Evolutionary conservation across 2,797 vertebrate species (phyloP).

Genomic region (Eremophila alpestris): DNA sequence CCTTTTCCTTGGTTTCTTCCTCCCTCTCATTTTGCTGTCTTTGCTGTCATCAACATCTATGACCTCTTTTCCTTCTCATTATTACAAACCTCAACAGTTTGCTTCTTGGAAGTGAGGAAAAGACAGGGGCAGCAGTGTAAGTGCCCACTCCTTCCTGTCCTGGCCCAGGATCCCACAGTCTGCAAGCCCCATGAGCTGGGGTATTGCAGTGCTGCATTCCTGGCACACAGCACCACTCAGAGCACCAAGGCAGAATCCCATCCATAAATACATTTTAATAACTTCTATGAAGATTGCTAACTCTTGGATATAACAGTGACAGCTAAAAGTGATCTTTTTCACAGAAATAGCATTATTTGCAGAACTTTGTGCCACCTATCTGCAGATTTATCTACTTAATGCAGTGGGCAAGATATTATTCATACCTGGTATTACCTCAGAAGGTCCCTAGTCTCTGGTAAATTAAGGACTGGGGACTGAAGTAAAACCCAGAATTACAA

Average conservation of each 20-base stretch:
- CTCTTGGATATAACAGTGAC: not conserved
- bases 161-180: not conserved
- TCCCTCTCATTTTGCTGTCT: not conserved
- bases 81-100: not conserved
- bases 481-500: not conserved
- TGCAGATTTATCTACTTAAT: not conserved
- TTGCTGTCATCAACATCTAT: not conserved
- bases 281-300: not conserved
- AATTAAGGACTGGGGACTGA: not conserved
- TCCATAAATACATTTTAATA: not conserved
- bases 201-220: fast-evolving
- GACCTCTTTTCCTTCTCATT: not conserved
- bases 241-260: not conserved
- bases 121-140: not conserved
- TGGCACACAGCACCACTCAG: fast-evolving
- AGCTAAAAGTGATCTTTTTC: not conserved
- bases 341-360: not conserved
- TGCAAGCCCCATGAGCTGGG: not conserved
- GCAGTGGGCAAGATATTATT: not conserved
- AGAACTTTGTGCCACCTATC: not conserved
- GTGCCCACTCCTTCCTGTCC: not conserved
- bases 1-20: not conserved
- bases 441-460: not conserved
- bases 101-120: not conserved
- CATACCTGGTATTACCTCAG: not conserved